phyloP scores from a whole-genome alignment of 1,140 invertebrate genomes.

The Eurosta solidaginis region DNA sequence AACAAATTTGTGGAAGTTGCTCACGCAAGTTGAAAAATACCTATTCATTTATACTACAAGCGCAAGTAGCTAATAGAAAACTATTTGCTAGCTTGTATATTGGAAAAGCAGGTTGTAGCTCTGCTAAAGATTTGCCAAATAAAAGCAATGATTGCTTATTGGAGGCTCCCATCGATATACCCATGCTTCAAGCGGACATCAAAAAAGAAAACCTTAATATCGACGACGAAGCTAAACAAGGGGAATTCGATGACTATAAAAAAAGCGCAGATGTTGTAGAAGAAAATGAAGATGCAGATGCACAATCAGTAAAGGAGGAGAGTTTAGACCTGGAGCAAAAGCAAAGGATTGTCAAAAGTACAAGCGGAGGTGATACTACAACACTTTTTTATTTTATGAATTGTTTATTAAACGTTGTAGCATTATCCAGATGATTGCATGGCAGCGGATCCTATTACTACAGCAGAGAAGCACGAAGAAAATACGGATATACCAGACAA shows the following conservation, averaged over 20 bases:
- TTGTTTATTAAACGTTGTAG: too few relatives aligned
- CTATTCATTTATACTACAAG: conserved; percentile 6
- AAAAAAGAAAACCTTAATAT: neutral
- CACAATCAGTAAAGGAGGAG: neutral
- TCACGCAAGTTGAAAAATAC: neutral
- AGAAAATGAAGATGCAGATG: neutral
- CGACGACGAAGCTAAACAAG: neutral
- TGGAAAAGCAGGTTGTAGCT: neutral
- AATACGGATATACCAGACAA: neutral
- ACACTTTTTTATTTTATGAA: too few relatives aligned
- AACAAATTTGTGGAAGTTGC: neutral
- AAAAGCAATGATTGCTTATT: neutral
- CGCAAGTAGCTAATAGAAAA: neutral
- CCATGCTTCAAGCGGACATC: neutral
- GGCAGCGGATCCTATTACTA: neutral
- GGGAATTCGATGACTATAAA: neutral
- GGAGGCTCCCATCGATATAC: conserved; percentile 14
- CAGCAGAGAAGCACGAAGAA: neutral
- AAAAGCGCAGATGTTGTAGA: neutral
- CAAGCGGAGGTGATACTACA: neutral
- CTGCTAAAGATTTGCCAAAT: neutral
- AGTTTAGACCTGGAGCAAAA: neutral
- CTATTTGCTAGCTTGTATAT: neutral
- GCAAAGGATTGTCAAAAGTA: neutral
- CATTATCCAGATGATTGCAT: neutral